These are phyloP conservation scores for Lepeophtheirus nordmannii DNA, from an alignment of 2,888 invertebrate genomes.

Conservation along the genomic window DNA sequence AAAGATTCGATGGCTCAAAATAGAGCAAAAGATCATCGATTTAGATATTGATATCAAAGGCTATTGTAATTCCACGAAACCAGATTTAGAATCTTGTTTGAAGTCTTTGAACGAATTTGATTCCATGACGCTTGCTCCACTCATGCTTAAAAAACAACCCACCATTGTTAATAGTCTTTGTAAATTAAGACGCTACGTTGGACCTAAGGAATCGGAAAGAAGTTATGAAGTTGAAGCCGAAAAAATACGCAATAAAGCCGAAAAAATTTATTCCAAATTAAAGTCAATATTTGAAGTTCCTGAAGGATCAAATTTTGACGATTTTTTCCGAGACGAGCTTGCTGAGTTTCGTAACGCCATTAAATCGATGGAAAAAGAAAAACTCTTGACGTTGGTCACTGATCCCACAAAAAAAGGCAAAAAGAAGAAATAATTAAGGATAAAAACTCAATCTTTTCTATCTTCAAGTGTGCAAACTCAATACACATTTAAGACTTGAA, in stretches of 20 bases:
- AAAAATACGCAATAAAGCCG: slow-evolving; percentile 34
- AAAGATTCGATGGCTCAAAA: slow-evolving; percentile 16
- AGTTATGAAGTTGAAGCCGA: not conserved
- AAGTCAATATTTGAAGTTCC: slow-evolving; percentile 67
- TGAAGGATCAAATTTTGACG: slow-evolving; percentile 98
- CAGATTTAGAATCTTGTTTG: slow-evolving; percentile 14
- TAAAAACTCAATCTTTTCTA: no score
- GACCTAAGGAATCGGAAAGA: slow-evolving; percentile 9
- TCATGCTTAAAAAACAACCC: slow-evolving; percentile 35
- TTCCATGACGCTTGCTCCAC: slow-evolving; percentile 31
- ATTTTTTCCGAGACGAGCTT: slow-evolving; percentile 98
- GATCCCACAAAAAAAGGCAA: slow-evolving; percentile 16
- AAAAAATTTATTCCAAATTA: slow-evolving; percentile 34
- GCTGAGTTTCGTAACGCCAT: slow-evolving; percentile 58
- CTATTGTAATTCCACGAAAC: not conserved
- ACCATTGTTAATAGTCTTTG: slow-evolving; percentile 35
- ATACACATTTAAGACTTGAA: no score
- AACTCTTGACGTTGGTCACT: not conserved
- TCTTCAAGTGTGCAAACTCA: no score
- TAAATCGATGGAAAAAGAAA: slow-evolving; percentile 9
- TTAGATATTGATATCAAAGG: slow-evolving; percentile 13
- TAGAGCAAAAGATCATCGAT: slow-evolving; percentile 20
- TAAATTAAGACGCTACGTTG: slow-evolving; percentile 31
- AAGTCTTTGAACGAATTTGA: slow-evolving; percentile 33
- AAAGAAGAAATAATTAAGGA: no score